phyloP scores from a whole-genome alignment of 1,140 invertebrate genomes.

The Anoplolepis gracilipes region DNA sequence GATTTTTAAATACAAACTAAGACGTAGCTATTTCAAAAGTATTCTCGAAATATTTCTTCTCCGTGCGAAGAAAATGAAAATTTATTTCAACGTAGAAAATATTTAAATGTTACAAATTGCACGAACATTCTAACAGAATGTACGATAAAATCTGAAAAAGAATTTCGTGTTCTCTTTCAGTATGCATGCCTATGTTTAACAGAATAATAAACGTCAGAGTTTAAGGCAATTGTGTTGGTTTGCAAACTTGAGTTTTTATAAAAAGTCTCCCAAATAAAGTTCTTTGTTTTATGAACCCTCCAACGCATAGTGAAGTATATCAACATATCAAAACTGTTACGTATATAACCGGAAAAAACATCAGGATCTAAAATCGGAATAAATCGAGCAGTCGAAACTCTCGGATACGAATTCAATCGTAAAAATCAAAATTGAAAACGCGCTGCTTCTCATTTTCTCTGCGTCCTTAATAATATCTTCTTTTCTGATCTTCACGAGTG shows the following conservation, averaged over 20 bases:
- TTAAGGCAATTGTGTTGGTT: slow-evolving; percentile 6
- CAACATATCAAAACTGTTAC: not conserved
- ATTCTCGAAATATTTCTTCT: not conserved
- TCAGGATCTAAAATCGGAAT: slow-evolving; percentile 12
- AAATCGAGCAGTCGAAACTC: slow-evolving; percentile 35
- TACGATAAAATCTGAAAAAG: not conserved
- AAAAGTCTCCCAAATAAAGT: not conserved
- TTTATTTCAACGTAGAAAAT: not conserved
- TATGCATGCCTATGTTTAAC: not conserved
- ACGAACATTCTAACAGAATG: not conserved
- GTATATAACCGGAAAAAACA: not conserved
- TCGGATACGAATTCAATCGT: not conserved
- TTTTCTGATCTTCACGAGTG: not conserved
- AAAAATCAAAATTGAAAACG: slow-evolving; percentile 51
- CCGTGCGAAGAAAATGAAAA: not conserved
- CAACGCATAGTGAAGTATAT: not conserved
- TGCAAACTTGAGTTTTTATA: not conserved
- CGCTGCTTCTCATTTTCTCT: slow-evolving; percentile 2
- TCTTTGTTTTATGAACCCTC: slow-evolving; percentile 16
- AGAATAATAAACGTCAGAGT: slow-evolving; percentile 15
- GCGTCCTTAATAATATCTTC: slow-evolving; percentile 8
- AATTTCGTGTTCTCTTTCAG: not conserved
- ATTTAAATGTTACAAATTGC: not conserved
- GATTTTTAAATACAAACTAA: not conserved
- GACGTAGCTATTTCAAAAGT: not conserved